These are phyloP conservation scores for Megamerina dolium DNA, from an alignment of 2,888 invertebrate species.

Conservation along the genomic window DNA sequence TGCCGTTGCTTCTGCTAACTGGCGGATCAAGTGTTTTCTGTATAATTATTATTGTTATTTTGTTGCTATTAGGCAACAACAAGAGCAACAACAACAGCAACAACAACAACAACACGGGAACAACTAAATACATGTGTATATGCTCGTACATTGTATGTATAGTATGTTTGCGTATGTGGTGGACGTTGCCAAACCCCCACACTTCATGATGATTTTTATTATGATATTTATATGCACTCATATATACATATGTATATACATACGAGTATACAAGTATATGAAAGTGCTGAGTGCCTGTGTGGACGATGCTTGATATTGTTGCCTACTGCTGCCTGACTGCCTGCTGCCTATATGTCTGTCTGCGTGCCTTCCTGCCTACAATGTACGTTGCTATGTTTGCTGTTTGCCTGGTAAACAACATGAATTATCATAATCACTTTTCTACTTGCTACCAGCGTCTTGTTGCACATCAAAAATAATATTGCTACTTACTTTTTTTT, in stretches of 20 bases:
- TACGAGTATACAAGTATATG: not conserved
- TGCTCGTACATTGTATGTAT: not conserved
- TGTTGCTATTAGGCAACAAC: conserved; percentile 8
- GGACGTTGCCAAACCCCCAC: too few relatives aligned
- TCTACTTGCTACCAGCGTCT: conserved; percentile 8
- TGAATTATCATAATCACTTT: conserved; percentile 28
- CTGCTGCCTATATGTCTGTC: conserved; percentile 8
- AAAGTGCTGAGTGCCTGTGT: conserved; percentile 9
- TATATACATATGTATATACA: not conserved
- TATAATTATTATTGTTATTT: conserved; percentile 3
- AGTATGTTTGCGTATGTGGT: too few relatives aligned
- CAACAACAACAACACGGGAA: not conserved
- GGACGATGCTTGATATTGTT: conserved; percentile 12
- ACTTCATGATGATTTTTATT: too few relatives aligned
- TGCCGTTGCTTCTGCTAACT: conserved; percentile 5
- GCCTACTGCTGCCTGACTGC: conserved; percentile 11
- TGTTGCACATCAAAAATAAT: too few relatives aligned
- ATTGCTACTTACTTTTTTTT: too few relatives aligned
- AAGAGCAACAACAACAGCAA: not conserved
- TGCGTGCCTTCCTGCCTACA: conserved; percentile 6
- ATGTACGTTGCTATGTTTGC: conserved; percentile 5
- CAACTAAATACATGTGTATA: not conserved
- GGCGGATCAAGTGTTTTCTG: conserved; percentile 14
- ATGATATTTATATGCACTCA: not conserved
- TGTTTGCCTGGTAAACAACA: conserved; percentile 23